Evolutionary conservation across 2,888 invertebrate genomes (phyloP), one percentile per base, ranked within the genome.

Genomic region (Dendrolimus pini): DNA sequence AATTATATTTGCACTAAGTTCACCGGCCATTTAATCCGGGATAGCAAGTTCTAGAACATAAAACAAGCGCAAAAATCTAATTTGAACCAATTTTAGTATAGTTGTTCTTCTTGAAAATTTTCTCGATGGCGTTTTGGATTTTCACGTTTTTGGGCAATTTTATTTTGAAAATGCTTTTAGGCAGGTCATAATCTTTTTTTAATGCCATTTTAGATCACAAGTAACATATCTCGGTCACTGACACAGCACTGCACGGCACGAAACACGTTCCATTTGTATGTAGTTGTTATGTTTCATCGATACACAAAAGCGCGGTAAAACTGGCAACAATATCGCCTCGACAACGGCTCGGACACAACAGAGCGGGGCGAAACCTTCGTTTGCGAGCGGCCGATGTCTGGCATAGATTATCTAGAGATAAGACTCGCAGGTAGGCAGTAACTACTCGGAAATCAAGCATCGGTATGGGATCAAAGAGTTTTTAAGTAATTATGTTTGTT

Each of bases 81-180:
- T 83, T 88, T 74, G 89, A 84, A 77, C 82, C 89, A 78, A 90
- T 90, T 86, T 90, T 90, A 12, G 83, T 88, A 72, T 90, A 89
- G 71, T 75, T 87, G 69, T 85, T 89, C 78, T 82, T 85, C 77
- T 88, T 86, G 77, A 90, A 89, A 60, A 89, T 70, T 70, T 82
- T 88, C 63, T 89, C 88, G 72, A 90, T 72, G 6, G 89, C 89
- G 67, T 85, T 83, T 70, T 80, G 80, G 57, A 89, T 71, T 71
- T 88, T 89, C 7, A 84, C 80, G 69, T 76, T 83, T 77, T 77
- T 77, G 9, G 77, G 78, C 1, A 77, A 64, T 74, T 77, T 77
- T 59, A 77, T 75, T 74, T 89, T 90, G 66, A 89, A 83, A 74
- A 86, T 83, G 80, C 79, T 89, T 67, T 74, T 79, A 59, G 83